Evolutionary conservation across 2,113 vertebrate genomes (phyloP).

Genomic region (Oreocharis arfaki): DNA sequence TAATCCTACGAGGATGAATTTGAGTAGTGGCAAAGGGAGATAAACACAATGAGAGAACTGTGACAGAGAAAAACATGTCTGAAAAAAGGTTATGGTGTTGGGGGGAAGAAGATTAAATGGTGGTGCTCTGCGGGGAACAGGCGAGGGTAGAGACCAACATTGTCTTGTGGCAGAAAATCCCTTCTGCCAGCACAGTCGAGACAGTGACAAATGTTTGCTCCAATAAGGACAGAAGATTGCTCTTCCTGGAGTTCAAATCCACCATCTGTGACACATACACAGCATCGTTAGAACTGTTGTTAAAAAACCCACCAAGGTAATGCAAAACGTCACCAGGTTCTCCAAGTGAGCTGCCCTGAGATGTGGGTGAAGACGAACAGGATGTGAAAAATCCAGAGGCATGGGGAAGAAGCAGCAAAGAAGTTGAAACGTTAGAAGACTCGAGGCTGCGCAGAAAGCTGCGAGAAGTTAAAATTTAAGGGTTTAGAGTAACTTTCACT

Average conservation of each 20-base stretch:
- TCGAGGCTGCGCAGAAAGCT: not conserved
- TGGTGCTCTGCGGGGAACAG: rapidly evolving
- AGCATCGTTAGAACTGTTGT: not conserved
- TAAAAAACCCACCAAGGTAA: not conserved
- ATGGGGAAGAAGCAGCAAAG: not conserved
- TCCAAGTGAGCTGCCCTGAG: not conserved
- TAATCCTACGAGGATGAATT: not conserved
- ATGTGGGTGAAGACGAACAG: not conserved
- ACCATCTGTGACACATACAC: not conserved
- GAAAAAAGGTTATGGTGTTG: not conserved
- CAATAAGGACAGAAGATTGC: rapidly evolving
- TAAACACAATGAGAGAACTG: not conserved
- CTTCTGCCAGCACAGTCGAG: not conserved
- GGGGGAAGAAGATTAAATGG: not conserved
- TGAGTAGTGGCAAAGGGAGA: not conserved
- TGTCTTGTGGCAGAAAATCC: not conserved
- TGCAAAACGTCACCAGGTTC: not conserved
- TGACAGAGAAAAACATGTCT: not conserved
- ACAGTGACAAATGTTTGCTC: not conserved
- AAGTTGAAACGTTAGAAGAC: not conserved
- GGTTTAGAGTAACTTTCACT: not conserved
- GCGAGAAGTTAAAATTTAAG: not conserved
- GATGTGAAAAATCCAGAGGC: not conserved
- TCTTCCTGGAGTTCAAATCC: not conserved
- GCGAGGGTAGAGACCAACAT: not conserved